Conservation (phyloP, 1,140 invertebrate species). For the Pseudomyrmex gracilis region DNA sequence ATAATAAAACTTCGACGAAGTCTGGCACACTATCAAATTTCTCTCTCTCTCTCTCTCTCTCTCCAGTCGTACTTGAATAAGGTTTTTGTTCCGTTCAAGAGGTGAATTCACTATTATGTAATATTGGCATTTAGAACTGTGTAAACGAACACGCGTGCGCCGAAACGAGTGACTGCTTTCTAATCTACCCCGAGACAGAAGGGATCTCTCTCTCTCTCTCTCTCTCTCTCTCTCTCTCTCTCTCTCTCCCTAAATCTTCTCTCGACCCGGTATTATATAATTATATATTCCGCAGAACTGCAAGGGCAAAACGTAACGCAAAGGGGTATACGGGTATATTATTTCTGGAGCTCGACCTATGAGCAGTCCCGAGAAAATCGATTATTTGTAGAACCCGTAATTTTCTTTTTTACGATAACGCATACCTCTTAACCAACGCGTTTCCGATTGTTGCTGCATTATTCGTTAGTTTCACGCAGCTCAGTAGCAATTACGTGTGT, state of each 20-base stretch:
- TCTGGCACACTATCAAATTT: neutral
- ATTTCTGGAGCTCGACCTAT: constrained; percentile 12
- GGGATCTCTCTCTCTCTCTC: constrained; percentile 63
- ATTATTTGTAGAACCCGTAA: constrained; percentile 55
- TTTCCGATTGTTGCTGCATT: constrained; percentile 31
- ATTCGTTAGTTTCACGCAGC: neutral
- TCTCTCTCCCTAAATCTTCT: constrained; percentile 73
- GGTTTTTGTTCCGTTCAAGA: constrained; percentile 29
- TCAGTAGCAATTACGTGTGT: neutral
- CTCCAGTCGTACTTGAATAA: constrained; percentile 7
- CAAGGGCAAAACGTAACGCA: constrained; percentile 78
- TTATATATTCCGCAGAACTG: constrained; percentile 79
- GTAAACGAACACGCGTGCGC: constrained; percentile 63
- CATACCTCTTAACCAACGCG: neutral
- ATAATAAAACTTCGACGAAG: neutral
- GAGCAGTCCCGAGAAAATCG: constrained; percentile 18
- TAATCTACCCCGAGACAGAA: constrained; percentile 58
- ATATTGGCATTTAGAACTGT: constrained; percentile 64
- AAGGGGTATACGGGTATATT: constrained; percentile 63
- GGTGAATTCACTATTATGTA: constrained; percentile 49
- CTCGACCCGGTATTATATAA: constrained; percentile 79
- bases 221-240: constrained; percentile 76
- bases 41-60: constrained; percentile 16
- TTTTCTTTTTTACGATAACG: constrained; percentile 43
- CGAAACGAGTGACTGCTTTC: constrained; percentile 68